phyloP scores from a whole-genome alignment of 2,797 vertebrate genomes.

The Syngnathus rostellatus region DNA sequence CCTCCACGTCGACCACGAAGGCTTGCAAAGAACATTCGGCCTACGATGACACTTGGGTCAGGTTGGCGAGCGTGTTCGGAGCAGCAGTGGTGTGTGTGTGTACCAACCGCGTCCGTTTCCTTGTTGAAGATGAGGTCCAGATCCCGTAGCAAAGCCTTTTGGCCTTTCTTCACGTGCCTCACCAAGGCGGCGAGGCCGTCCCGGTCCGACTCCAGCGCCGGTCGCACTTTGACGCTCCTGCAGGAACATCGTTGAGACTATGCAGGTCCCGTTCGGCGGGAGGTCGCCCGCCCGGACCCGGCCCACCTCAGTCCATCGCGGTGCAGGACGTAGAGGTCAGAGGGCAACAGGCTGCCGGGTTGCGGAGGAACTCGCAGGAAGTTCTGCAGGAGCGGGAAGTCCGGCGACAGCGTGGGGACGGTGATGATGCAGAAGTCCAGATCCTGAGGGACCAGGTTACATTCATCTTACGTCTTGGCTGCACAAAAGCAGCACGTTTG shows the following conservation, averaged over 20 bases:
- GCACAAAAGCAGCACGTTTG: no score
- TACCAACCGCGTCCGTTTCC: conserved; percentile 72
- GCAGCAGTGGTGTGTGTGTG: background rate
- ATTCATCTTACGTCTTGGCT: background rate
- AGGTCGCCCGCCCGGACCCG: background rate
- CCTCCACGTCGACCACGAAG: conserved; percentile 67
- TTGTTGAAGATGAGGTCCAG: conserved; percentile 65
- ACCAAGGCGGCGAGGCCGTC: conserved; percentile 66
- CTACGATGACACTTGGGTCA: background rate
- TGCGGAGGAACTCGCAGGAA: conserved; percentile 69
- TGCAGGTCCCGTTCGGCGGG: background rate
- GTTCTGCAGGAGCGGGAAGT: conserved; percentile 74
- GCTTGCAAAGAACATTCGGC: background rate
- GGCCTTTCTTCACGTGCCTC: conserved; percentile 53
- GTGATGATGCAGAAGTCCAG: conserved; percentile 78
- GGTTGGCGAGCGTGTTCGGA: background rate
- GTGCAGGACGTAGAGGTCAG: conserved; percentile 80
- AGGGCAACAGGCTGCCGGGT: conserved; percentile 39
- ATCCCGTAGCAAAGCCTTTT: conserved; percentile 67
- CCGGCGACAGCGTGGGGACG: conserved; percentile 64
- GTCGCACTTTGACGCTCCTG: conserved; percentile 76
- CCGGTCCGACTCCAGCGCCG: conserved; percentile 61
- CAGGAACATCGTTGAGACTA: background rate
- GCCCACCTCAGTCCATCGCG: conserved; percentile 70
- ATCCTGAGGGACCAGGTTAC: conserved; percentile 57